These are phyloP conservation scores for Manis javanica DNA, from an alignment of 2,797 vertebrate genomes.

Conservation along the genomic window DNA sequence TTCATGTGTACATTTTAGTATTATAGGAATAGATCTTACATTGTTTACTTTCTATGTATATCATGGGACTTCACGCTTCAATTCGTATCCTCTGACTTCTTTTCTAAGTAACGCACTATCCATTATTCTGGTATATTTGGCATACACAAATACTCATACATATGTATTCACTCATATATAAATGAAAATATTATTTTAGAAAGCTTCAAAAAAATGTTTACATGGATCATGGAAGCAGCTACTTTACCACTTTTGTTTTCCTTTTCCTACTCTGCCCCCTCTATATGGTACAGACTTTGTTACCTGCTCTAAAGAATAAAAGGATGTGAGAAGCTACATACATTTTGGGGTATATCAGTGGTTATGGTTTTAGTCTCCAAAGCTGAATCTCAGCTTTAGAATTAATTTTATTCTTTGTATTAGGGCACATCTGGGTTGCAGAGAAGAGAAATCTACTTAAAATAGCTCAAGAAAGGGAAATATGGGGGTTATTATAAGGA, in stretches of 20 bases:
- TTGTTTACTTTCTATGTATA: neutral
- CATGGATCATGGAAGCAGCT: constrained; percentile 34
- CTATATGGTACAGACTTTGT: neutral
- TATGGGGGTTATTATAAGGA: neutral
- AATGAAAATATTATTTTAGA: constrained; percentile 70
- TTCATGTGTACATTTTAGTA: neutral
- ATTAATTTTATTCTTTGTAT: constrained; percentile 53
- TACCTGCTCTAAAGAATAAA: constrained; percentile 23
- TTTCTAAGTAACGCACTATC: neutral
- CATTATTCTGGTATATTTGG: constrained; percentile 52
- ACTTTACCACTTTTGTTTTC: constrained; percentile 44
- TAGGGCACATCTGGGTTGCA: neutral
- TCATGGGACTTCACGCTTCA: neutral
- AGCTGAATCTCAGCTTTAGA: constrained; percentile 26
- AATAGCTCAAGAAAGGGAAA: neutral
- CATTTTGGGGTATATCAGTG: neutral
- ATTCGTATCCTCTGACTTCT: neutral
- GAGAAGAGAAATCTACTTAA: neutral
- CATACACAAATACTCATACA: constrained; percentile 15
- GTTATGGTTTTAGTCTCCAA: constrained; percentile 29
- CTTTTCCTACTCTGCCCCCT: neutral
- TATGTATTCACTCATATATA: constrained; percentile 42
- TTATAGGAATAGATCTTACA: constrained; percentile 13
- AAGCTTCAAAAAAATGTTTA: constrained; percentile 53
- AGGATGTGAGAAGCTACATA: neutral